Percentiles rank a stretch among this genome's conserved stretches.
These are phyloP conservation scores for Teleiodes luculella DNA, from an alignment of 2,888 invertebrate genomes.

Conservation along the genomic window DNA sequence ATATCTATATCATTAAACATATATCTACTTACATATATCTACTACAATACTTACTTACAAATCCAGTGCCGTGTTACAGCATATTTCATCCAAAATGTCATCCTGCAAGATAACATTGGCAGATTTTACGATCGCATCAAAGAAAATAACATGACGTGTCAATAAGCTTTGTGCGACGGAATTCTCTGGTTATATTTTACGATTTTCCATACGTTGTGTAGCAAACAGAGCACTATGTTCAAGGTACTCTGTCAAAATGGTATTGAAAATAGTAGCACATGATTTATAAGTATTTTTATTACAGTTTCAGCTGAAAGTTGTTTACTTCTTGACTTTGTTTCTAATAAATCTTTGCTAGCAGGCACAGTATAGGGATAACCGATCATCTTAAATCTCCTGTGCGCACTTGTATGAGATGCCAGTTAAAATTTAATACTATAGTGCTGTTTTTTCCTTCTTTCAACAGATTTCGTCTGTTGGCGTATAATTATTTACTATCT, in stretches of 20 bases:
- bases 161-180: conserved; percentile 51
- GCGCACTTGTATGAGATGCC: too few relatives aligned
- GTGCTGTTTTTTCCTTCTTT: too few relatives aligned
- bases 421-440: too few relatives aligned
- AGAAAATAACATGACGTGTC: conserved; percentile 65
- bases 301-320: too few relatives aligned
- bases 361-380: too few relatives aligned
- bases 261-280: conserved; percentile 41
- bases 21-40: too few relatives aligned
- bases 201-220: conserved; percentile 40
- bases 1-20: too few relatives aligned
- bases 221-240: conserved; percentile 19
- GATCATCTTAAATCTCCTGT: too few relatives aligned
- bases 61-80: conserved; percentile 28
- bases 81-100: conserved; percentile 51
- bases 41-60: conserved; percentile 24
- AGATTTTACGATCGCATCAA: conserved; percentile 57
- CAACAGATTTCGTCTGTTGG: too few relatives aligned
- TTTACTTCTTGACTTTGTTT: too few relatives aligned
- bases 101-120: conserved; percentile 53
- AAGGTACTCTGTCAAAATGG: conserved; percentile 50
- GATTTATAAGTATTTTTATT: conserved; percentile 15
- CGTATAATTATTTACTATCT: too few relatives aligned
- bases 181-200: conserved; percentile 53
- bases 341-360: too few relatives aligned